Percentiles rank a stretch among this genome's conserved stretches.
phyloP scores from a whole-genome alignment of 2,888 invertebrate genomes.

The Pollenia griseotomentosa region DNA sequence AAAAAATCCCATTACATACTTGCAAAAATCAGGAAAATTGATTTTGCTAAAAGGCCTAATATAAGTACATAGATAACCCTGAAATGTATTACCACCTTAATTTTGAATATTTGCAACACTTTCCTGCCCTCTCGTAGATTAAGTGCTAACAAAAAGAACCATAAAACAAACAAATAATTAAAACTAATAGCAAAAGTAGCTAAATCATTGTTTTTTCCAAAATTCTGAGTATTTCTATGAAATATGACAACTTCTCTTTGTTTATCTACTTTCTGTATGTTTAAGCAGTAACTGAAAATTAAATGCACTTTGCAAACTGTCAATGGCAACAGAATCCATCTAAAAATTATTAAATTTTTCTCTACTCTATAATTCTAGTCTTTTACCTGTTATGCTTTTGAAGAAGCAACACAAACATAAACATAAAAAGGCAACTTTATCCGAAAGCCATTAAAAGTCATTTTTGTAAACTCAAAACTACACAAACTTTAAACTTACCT shows the following conservation, averaged over 20 bases:
- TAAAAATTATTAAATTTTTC: conserved; percentile 17
- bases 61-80: no score
- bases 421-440: conserved; percentile 77
- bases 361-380: conserved; percentile 22
- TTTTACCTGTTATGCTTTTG: conserved; percentile 17
- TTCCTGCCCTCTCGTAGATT: no score
- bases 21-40: no score
- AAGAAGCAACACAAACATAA: conserved; percentile 20
- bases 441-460: conserved; percentile 82
- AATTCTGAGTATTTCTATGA: background rate
- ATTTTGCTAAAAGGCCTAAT: no score
- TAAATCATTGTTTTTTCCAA: background rate
- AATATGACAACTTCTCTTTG: background rate
- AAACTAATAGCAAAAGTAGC: no score
- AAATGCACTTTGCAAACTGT: conserved; percentile 39
- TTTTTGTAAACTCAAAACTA: conserved; percentile 78
- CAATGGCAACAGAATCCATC: conserved; percentile 15
- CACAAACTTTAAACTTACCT: conserved; percentile 72
- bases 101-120: no score
- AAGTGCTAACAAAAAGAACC: no score
- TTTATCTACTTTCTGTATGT: conserved; percentile 1
- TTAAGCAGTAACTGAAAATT: conserved; percentile 18
- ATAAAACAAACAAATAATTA: no score
- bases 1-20: no score
- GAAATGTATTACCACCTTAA: no score